Percentiles rank a stretch among this genome's conserved stretches.
Conservation (phyloP, 2,888 invertebrate species). For the Orthosia cruda region DNA sequence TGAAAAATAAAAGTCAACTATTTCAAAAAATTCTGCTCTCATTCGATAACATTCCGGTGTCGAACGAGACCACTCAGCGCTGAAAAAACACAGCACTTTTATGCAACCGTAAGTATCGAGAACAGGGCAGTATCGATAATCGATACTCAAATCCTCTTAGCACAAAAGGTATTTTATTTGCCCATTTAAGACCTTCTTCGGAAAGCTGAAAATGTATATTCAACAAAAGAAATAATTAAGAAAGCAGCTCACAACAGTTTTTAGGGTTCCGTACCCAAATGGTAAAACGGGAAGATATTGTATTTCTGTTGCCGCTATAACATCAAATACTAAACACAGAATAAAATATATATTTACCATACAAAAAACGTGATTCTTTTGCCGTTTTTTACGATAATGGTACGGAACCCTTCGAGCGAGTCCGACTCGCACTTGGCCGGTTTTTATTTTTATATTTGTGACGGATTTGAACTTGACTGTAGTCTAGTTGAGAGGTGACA, state of each 20-base stretch:
- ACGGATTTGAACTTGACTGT: no score
- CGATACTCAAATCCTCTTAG: slow-evolving; percentile 10
- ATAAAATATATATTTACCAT: no score
- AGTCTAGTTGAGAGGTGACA: no score
- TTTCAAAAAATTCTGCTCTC: neutral
- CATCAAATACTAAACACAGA: no score
- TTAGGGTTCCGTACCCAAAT: no score
- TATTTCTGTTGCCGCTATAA: no score
- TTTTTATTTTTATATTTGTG: no score
- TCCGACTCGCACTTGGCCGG: no score
- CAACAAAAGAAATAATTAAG: neutral
- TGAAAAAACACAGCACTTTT: neutral
- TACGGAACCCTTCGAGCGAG: no score
- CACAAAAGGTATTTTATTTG: slow-evolving; percentile 3
- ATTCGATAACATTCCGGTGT: neutral
- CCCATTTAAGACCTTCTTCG: neutral
- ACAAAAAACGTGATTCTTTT: no score
- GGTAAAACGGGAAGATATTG: no score
- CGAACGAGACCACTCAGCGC: neutral
- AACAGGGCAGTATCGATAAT: slow-evolving; percentile 21
- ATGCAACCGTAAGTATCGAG: slow-evolving; percentile 2
- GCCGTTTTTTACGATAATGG: no score
- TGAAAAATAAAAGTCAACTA: neutral
- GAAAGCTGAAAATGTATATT: neutral
- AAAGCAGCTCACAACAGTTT: neutral